A percentile compares a stretch with the other conserved stretches of the same genome.
These are phyloP conservation scores for Pocota personata DNA, from an alignment of 2,888 invertebrate species.

Conservation along the genomic window DNA sequence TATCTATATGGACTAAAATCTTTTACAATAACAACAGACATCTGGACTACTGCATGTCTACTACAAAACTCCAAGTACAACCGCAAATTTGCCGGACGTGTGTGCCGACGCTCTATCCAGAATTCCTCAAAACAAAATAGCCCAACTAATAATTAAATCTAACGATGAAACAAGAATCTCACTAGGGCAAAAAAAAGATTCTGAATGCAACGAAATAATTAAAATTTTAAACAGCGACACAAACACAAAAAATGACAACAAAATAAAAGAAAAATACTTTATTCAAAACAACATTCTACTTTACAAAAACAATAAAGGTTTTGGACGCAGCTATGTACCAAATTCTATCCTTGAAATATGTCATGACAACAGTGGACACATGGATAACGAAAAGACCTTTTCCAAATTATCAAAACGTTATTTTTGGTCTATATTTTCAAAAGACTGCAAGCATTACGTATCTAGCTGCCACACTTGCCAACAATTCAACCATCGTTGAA, in stretches of 20 bases:
- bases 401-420: constrained; percentile 27
- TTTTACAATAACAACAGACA: too few relatives aligned
- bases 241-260: too few relatives aligned
- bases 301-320: constrained; percentile 27
- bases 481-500: constrained; percentile 14
- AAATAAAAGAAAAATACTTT: too few relatives aligned
- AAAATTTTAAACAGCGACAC: not conserved
- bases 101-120: constrained; percentile 14
- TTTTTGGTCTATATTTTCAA: constrained; percentile 13
- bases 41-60: too few relatives aligned
- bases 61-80: too few relatives aligned
- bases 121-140: not conserved
- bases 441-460: too few relatives aligned
- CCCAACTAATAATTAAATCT: constrained; percentile 1
- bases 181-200: not conserved
- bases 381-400: constrained; percentile 30
- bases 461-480: constrained; percentile 16
- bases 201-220: too few relatives aligned
- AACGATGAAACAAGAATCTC: constrained; percentile 29
- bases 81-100: constrained; percentile 16
- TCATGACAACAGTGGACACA: constrained; percentile 33
- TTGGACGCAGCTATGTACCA: constrained; percentile 1
- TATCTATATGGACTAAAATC: too few relatives aligned
- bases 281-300: constrained; percentile 7
- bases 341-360: constrained; percentile 10